Evolutionary conservation across 2,888 invertebrate species (phyloP), one percentile per base, ranked within the genome.

Genomic region (Drosophila niveifrons): DNA sequence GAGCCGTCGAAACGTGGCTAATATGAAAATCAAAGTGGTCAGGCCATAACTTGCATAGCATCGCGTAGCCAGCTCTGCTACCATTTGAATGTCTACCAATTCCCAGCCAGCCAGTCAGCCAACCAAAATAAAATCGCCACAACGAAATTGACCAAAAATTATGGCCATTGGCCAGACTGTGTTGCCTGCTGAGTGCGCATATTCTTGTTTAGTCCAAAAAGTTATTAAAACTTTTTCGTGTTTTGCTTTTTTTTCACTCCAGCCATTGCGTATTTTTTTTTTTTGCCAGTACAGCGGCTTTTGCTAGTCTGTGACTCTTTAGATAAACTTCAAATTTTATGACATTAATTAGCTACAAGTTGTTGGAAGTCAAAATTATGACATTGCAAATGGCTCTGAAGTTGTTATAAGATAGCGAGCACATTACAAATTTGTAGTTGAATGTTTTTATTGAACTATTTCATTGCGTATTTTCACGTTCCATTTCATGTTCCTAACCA

Each of bases 1-100:
- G 58, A 28, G 41, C 39, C 31, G 41, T 52, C 44, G 31, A 17
- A 51, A 53, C 58, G 48, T 68, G 79, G 76, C 78, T 70, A 70
- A 87, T 84, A 74, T 72, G 59, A 80, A 86, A 87, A 78, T 73
- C 86, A 78, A 88, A 75, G 75, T 75, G 72, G 86, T 75, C 86
- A 53, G 66, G 71, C 88, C 83, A 82, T 75, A 77, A 79, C 82
- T 79, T 63, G 82, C 69, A 59, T 66, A 67, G 66, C 78, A 79
- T 74, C 82, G 77, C 78, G 59, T 72, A 67, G 17, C 36, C 66
- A 36, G 39, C n/a, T 55, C 66, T 58, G 59, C 52, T 65, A 65
- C 72, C 72, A 79, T 81, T 79, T 75, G 82, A 79, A 75, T 78
- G 72, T 56, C 72, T 75, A 61, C 17, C 68, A 48, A 53, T 72